Percentiles rank a stretch among this genome's conserved stretches.
Evolutionary conservation across 2,113 vertebrate species (phyloP).

Genomic region (Colinus virginianus): DNA sequence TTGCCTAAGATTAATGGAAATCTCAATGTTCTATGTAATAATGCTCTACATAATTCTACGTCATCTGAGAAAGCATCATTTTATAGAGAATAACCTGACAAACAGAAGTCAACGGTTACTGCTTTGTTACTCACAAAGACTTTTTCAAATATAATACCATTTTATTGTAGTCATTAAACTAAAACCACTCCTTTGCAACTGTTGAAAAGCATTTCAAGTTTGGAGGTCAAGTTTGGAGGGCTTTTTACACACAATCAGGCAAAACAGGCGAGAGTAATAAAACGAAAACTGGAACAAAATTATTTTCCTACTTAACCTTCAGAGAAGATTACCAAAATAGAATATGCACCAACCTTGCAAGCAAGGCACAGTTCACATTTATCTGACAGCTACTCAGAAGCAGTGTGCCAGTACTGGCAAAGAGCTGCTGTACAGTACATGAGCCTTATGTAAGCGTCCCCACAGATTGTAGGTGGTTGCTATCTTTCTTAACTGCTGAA

Average conservation of each 20-base stretch:
- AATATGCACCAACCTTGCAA: neutral
- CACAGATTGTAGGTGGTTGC: slow-evolving; percentile 57
- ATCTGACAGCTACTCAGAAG: neutral
- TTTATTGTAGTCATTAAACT: neutral
- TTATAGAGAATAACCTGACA: neutral
- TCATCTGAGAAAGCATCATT: neutral
- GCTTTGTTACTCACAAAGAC: neutral
- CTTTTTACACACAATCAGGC: neutral
- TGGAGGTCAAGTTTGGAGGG: neutral
- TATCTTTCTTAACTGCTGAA: slow-evolving; percentile 46
- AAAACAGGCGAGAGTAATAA: neutral
- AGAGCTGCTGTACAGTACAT: neutral
- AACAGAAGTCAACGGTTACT: neutral
- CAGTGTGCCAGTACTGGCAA: neutral
- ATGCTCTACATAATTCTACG: neutral
- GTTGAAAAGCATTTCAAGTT: neutral
- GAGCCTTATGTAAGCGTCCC: slow-evolving; percentile 60
- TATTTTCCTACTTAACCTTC: neutral
- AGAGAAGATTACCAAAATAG: neutral
- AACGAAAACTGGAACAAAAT: neutral
- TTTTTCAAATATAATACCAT: neutral
- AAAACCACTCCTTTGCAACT: neutral
- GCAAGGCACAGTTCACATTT: neutral
- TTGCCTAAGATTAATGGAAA: neutral
- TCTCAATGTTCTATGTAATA: neutral